phyloP scores from a whole-genome alignment of 2,888 invertebrate genomes.

The Melangyna quadrimaculata region DNA sequence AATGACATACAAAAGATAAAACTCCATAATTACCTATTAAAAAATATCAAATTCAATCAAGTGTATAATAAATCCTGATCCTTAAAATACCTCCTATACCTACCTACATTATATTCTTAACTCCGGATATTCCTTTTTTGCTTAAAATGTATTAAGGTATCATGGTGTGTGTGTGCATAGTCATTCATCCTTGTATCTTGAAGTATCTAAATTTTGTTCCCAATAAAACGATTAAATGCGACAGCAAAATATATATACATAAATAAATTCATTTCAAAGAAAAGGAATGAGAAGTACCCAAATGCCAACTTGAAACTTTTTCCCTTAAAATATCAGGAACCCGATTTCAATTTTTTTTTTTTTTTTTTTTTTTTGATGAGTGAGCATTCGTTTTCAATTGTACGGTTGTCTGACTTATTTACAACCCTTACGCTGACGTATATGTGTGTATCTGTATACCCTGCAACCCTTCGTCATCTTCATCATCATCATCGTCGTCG shows the following conservation, averaged over 20 bases:
- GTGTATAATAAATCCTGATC: conserved; percentile 26
- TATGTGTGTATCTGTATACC: neutral
- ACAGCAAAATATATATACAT: conserved; percentile 7
- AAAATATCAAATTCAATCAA: conserved; percentile 50
- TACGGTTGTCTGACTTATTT: conserved; percentile 54
- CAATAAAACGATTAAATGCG: conserved; percentile 21
- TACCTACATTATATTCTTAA: neutral
- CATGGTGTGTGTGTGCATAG: neutral
- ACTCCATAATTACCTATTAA: conserved; percentile 12
- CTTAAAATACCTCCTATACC: neutral
- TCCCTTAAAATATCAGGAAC: neutral
- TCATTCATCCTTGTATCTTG: conserved; percentile 8
- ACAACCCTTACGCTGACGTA: conserved; percentile 4
- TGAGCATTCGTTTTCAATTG: conserved; percentile 64
- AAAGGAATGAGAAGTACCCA: neutral
- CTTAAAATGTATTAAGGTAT: neutral
- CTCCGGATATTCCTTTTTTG: conserved; percentile 6
- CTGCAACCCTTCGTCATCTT: neutral
- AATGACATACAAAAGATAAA: conserved; percentile 60
- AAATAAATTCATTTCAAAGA: neutral
- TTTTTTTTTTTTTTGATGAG: conserved; percentile 43
- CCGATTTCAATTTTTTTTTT: neutral
- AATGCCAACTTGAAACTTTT: conserved; percentile 9
- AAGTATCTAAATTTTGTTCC: conserved; percentile 26
- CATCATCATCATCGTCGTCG: neutral